These are phyloP conservation scores for Troilus luridus DNA, from an alignment of 2,888 invertebrate genomes.

Conservation along the genomic window DNA sequence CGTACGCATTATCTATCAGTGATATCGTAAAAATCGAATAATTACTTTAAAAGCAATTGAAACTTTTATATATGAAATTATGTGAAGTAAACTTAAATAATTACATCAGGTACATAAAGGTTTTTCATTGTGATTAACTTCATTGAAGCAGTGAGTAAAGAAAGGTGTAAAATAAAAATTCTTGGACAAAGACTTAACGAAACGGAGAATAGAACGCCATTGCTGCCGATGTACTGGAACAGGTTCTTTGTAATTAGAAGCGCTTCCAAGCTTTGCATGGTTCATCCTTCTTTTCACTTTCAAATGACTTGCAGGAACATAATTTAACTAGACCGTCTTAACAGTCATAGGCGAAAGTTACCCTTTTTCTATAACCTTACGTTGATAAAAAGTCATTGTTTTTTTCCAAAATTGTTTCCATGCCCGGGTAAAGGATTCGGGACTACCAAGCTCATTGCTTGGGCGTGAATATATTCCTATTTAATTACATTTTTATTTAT, in stretches of 20 bases:
- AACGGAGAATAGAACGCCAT: background rate
- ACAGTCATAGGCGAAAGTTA: background rate
- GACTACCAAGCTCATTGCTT: no score
- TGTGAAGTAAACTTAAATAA: no score
- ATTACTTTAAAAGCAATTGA: no score
- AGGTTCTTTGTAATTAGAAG: conserved; percentile 26
- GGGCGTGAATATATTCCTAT: no score
- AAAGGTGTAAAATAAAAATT: background rate
- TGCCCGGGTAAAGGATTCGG: no score
- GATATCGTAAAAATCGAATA: no score
- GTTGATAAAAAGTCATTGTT: no score
- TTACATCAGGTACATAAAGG: no score
- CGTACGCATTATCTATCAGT: no score
- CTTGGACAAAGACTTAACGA: background rate
- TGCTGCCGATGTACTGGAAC: background rate
- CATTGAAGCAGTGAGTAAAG: background rate
- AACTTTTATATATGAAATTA: no score
- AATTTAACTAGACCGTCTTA: background rate
- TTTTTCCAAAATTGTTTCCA: no score
- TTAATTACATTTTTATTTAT: no score
- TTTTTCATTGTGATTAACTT: background rate
- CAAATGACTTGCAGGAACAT: background rate
- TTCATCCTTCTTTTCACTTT: conserved; percentile 3
- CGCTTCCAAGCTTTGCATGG: background rate
- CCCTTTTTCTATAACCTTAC: background rate